Evolutionary conservation across 1,140 invertebrate species (phyloP).

Genomic region (Aradophagus sp.): DNA sequence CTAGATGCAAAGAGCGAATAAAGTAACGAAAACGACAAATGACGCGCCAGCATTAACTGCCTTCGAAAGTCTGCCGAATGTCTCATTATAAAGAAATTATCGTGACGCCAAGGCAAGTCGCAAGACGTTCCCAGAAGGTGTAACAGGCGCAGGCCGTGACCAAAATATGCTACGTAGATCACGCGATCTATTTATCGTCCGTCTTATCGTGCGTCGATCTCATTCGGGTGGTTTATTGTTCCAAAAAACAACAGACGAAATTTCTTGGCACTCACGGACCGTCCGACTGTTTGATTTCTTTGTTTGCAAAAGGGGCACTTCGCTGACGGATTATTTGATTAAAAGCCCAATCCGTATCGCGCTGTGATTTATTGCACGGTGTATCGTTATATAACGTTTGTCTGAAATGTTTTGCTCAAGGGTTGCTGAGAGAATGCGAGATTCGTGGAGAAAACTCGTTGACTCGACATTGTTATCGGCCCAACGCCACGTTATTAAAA

Average conservation of each 20-base stretch:
- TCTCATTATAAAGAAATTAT: constrained; percentile 33
- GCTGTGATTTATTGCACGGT: constrained; percentile 1
- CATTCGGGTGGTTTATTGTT: constrained; percentile 38
- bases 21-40: too few relatives aligned
- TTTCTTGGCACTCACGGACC: constrained; percentile 30
- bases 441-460: constrained; percentile 21
- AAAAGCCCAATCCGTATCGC: constrained; percentile 17
- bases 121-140: constrained; percentile 27
- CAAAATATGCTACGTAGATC: constrained; percentile 44
- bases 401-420: too few relatives aligned
- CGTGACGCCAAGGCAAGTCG: constrained; percentile 32
- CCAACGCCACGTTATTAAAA: too few relatives aligned
- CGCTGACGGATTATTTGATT: constrained; percentile 27
- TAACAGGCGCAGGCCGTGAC: constrained; percentile 29
- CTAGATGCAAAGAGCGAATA: too few relatives aligned
- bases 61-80: too few relatives aligned
- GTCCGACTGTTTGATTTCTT: constrained; percentile 36
- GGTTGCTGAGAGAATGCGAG: too few relatives aligned
- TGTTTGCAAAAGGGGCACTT: constrained; percentile 37
- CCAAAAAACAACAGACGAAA: constrained; percentile 42
- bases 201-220: constrained; percentile 44
- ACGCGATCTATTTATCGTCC: constrained; percentile 45
- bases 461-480: too few relatives aligned
- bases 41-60: too few relatives aligned
- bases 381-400: constrained; percentile 13